Base-by-base conservation (phyloP, 2,888 invertebrate species). In the Agriopis leucophaearia region DNA sequence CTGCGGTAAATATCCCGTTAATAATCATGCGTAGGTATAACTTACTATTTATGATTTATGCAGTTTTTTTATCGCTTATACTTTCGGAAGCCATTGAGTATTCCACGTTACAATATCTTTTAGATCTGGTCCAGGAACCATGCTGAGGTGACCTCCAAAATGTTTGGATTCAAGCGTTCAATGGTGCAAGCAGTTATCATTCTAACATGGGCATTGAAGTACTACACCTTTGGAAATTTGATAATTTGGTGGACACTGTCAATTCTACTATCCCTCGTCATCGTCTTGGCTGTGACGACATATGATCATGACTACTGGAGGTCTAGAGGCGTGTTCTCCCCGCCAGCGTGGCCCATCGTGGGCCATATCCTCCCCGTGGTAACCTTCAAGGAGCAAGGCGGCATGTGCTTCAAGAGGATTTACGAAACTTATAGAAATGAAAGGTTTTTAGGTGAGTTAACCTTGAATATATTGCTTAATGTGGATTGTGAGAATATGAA, bases 271-370 rank as follows among this genome's bases (percentile, higher is more conserved):
- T 69, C 69, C 12, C 56, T 77, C 5, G 79, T 81, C 5, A 66
- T 82, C 5, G 45, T 86, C 9, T 77, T 89, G 40, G 81, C 86
- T 1, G 64, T 94, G 16, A 79, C 89, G 0, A 93, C 91, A 0
- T 92, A 89, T 57, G 93, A 92, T 79, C 88, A 92, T 74, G 92
- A 92, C 54, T 93, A 94, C 73, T 94, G 94, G 94, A 70, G 50
- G n/a, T 67, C 76, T 0, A 78, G 85, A 47, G 93, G 93, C 0
- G 84, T 94, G 18, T 92, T 88, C 64, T 88, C 92, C 0, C 94
- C 94, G 0, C 88, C 92, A 0, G 88, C 84, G 0, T 83, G 85
- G 84, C 94, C 92, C 0, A 74, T 94, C 3, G 91, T 93, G 0
- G 94, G 94, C 1, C 92, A 94, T 70, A 93, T 93, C 38, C 75